Conservation (phyloP, 2,797 vertebrate genomes). For the Manis pentadactyla region DNA sequence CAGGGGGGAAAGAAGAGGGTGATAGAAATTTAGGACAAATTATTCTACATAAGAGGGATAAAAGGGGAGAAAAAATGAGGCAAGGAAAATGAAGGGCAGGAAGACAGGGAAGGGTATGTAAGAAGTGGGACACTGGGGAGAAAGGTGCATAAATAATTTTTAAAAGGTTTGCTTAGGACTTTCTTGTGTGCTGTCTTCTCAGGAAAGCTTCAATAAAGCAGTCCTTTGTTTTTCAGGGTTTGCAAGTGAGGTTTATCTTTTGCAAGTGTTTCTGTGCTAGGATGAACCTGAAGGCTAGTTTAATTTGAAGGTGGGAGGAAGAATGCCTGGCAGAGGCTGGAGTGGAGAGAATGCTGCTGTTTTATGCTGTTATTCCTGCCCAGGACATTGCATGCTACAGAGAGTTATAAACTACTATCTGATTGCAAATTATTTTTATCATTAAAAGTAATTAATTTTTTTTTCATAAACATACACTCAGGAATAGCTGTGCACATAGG, state of each 20-base stretch:
- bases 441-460: not conserved
- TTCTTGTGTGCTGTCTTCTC: not conserved
- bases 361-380: not conserved
- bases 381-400: not conserved
- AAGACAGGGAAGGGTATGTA: not conserved
- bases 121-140: not conserved
- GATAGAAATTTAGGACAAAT: not conserved
- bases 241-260: not conserved
- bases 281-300: not conserved
- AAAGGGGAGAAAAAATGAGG: not conserved
- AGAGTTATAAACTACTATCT: not conserved
- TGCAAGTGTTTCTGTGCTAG: not conserved
- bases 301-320: not conserved
- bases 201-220: not conserved
- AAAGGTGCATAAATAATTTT: not conserved
- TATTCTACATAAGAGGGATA: not conserved
- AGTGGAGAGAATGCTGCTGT: not conserved
- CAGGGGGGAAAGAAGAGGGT: not conserved
- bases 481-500: not conserved
- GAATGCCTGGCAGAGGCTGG: not conserved
- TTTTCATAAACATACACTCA: not conserved
- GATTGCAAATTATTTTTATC: not conserved
- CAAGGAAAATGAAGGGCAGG: not conserved
- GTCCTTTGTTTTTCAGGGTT: not conserved
- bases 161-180: not conserved